Conservation (phyloP, 2,797 vertebrate species). For the Odontamblyopus rebecca region DNA sequence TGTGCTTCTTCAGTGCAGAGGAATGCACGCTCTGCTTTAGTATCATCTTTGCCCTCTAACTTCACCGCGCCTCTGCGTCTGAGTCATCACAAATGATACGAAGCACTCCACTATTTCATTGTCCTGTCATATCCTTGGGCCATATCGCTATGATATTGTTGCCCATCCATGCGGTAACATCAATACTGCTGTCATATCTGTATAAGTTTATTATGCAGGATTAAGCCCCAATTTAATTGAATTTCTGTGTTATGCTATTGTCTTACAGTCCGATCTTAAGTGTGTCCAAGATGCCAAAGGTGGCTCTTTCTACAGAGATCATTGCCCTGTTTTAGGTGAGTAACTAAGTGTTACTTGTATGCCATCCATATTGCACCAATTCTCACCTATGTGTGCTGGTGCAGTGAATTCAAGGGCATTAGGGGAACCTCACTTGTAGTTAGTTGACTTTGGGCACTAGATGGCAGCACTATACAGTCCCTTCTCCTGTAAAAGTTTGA, state of each 20-base stretch:
- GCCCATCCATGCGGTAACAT: conserved; percentile 22
- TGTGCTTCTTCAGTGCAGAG: conserved; percentile 33
- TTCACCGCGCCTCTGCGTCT: conserved; percentile 54
- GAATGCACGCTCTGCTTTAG: conserved; percentile 41
- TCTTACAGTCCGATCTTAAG: conserved; percentile 92
- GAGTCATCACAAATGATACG: conserved; percentile 66
- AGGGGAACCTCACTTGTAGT: conserved; percentile 51
- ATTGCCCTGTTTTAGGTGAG: conserved; percentile 98
- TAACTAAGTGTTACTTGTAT: conserved; percentile 48
- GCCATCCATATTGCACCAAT: conserved; percentile 67
- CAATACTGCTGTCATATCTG: conserved; percentile 25
- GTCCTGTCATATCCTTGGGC: conserved; percentile 41
- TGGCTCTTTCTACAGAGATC: conserved; percentile 98
- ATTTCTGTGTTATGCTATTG: conserved; percentile 29
- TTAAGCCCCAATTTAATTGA: conserved; percentile 37
- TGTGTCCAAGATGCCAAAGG: conserved; percentile 99
- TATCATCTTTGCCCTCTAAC: conserved; percentile 61
- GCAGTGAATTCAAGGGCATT: conserved; percentile 78
- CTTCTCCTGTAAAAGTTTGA: conserved; percentile 11
- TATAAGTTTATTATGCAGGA: conserved; percentile 47
- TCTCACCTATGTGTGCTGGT: conserved; percentile 67
- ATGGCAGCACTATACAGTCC: conserved; percentile 70
- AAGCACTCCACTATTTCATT: conserved; percentile 33
- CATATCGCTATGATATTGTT: conserved; percentile 30
- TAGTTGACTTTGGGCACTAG: conserved; percentile 62